Base-by-base conservation (phyloP, 1,140 invertebrate species). In the Melanaphis sacchari region DNA sequence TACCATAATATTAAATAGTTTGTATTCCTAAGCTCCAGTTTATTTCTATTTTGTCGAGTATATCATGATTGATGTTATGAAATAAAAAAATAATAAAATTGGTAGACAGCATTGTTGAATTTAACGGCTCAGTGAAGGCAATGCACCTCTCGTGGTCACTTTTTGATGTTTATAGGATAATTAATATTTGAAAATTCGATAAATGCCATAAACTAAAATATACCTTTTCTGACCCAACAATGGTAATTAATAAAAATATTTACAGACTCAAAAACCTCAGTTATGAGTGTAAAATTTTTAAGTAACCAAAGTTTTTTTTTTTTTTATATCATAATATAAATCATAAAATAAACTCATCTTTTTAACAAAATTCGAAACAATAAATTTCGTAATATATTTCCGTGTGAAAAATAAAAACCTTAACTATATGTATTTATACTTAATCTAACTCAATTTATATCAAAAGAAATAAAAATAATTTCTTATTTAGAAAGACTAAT, bases 11-110 rank as follows among this genome's bases (percentile, higher is more conserved):
- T 76, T 76, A 36, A 76, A 76, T 76, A 76, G 59, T 76, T 76
- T 21, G 11, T 76, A 76, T 76, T 76, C 59, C 15, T 76, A 76
- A 76, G 31, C 59, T n/a, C 31, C 31, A n/a, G 59, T 36, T 18
- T 76, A 76, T 59, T 31, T 76, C 31, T n/a, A 76, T 76, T n/a
- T 18, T 76, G n/a, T n/a, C 4, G 4, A 76, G 31, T 76, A 76
- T 76, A 76, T 76, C 31, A 76, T 76, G n/a, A 76, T 76, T 76
- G 59, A 76, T 76, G 59, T 76, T n/a, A 76, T 76, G 15, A 76
- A 76, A 76, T 76, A 76, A 76, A 76, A 46, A 76, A 66, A 66
- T 66, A 66, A n/a, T n/a, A 15, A 76, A 76, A 76, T n/a, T n/a
- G 59, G 5, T 76, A n/a, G 3, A 1, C n/a, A 76, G 4, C 15